Evolutionary conservation across 2,797 vertebrate species (phyloP).

Genomic region (Mormyrops attenuatus): DNA sequence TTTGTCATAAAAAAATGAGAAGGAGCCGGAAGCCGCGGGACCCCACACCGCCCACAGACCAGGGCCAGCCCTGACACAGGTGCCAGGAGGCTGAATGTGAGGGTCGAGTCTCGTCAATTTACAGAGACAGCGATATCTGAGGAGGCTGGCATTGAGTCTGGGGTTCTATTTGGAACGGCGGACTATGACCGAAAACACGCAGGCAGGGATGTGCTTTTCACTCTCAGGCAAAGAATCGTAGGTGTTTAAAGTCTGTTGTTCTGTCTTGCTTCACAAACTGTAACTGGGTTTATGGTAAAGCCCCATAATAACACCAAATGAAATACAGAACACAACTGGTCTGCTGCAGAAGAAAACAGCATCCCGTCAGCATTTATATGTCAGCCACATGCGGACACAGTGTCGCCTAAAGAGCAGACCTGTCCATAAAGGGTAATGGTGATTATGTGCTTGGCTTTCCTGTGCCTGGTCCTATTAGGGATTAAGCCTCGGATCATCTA

Average conservation of each 20-base stretch:
- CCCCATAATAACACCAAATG: not conserved
- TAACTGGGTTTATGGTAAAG: not conserved
- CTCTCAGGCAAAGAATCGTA: not conserved
- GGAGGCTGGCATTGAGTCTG: not conserved
- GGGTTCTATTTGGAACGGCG: not conserved
- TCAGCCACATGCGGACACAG: not conserved
- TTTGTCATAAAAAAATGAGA: not conserved
- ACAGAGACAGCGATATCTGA: not conserved
- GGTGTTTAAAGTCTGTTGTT: not conserved
- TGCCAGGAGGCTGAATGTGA: not conserved
- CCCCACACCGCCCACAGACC: not conserved
- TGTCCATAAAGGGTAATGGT: conserved; percentile 10
- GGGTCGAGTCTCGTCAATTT: not conserved
- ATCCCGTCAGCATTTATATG: not conserved
- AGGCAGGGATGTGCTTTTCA: not conserved
- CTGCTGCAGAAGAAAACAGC: not conserved
- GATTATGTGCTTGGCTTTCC: not conserved
- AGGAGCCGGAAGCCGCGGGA: not conserved
- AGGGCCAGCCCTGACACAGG: not conserved
- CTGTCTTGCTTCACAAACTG: not conserved
- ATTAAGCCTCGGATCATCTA: not conserved
- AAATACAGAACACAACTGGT: not conserved
- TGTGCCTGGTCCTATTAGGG: not conserved
- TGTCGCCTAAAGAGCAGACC: not conserved
- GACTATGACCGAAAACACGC: not conserved